Base-by-base conservation (phyloP, 2,888 invertebrate genomes). In the Dolichomitus sp. region DNA sequence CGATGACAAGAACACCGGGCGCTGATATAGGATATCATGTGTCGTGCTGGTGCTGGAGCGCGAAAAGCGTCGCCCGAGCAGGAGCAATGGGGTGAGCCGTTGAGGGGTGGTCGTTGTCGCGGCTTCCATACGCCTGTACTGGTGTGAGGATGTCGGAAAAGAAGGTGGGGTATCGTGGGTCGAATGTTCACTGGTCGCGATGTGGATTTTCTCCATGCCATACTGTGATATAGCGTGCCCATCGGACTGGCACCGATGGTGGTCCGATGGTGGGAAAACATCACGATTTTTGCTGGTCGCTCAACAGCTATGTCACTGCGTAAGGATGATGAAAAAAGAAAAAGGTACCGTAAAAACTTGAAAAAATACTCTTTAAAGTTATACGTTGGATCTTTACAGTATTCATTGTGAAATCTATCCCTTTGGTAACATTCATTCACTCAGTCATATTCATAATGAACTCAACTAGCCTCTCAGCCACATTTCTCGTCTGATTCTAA, bases 121-220 rank as follows among this genome's bases (percentile, higher is more conserved):
- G 30, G 54, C 54, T 17, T 52, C n/a, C 42, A 45, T 40, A 27
- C 27, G 5, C 48, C 19, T 42, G 42, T 65, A 9, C 30, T 11
- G 19, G 9, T 57, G 75, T 52, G 79, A 79, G 80, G 80, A 85
- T 68, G 37, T 61, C 72, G 50, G 77, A 69, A 65, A 63, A 61
- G 45, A 61, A 73, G 75, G 68, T 82, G 84, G 84, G 65, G 68
- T 70, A 69, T 79, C 80, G 33, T 40, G 48, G 77, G 70, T 75
- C 72, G 72, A 84, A 86, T 87, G 83, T 86, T 88, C 81, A 74
- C 42, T 48, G 80, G 84, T 83, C 75, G 80, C 54, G 33, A 40
- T 42, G 75, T 83, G 85, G 87, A 75, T 59, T 33, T 17, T 33
- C n/a, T 33, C 33, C 48, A n/a, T 11, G 17, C 3, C 5, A 45